Evolutionary conservation across 2,113 vertebrate species (phyloP), one percentile per base, ranked within the genome.

Genomic region (Rhineura floridana): DNA sequence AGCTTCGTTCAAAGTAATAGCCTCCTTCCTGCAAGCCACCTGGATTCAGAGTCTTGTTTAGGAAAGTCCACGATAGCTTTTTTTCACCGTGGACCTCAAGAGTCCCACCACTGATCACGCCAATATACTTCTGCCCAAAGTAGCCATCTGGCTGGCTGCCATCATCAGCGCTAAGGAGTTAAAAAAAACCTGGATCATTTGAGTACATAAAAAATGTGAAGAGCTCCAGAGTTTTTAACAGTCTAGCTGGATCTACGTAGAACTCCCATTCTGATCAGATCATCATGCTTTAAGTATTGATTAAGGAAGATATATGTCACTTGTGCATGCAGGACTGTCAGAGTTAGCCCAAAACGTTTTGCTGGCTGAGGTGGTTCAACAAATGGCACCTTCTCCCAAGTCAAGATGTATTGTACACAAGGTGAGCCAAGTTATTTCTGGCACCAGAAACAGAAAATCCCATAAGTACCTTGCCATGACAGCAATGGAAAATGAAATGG

Each of bases 41-140:
- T 0, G 98, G 98, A 48, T 95, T 96, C 0, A 99, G 96, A 1
- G 99, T 99, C 93, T 97, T 98, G 96, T 97, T 98, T 55, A 99
- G 96, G 89, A 99, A 98, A 0, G 98, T 99, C 99, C 99, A 99
- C 0, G 99, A 98, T 63, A 99, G 96, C 87, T 99, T 99, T 48
- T 95, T 98, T 86, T 96, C 90, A 0, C 98, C 98, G 0, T 99
- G 98, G 91, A 99, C 95, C 93, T 99, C 99, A 0, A 99, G 96
- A 0, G 96, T 97, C 21, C 98, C 99, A 0, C 98, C 98, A 0
- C 91, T 93, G 76, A 97, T 97, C 0, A 99, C 98, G 0, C 99
- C 99, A 0, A 99, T 94, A 91, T 97, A 99, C 94, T 99, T 99
- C 72, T 94, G 96, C 17, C 99, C 98, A 91, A 98, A 99, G 95